phyloP scores from a whole-genome alignment of 2,888 invertebrate genomes.

The Dichetophora obliterata region DNA sequence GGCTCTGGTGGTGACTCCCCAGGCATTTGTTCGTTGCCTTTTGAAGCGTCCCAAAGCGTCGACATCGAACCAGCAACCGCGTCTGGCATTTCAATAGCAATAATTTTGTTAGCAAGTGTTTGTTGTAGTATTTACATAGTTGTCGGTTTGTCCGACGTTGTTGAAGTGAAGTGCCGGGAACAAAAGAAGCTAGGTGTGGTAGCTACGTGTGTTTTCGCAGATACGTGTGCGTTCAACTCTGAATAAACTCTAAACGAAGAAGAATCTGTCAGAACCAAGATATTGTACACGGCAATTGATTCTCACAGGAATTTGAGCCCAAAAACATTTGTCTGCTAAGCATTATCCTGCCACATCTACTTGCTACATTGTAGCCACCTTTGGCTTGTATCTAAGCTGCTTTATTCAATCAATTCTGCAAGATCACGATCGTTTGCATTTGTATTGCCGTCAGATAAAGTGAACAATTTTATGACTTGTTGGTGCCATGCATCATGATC shows the following conservation, averaged over 20 bases:
- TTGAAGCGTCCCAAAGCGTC: constrained; percentile 21
- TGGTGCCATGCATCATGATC: neutral
- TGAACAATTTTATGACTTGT: neutral
- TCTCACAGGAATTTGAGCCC: constrained; percentile 12
- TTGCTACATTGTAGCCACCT: too few species aligned
- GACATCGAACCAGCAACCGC: neutral
- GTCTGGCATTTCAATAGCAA: constrained; percentile 26
- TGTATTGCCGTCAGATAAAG: too few species aligned
- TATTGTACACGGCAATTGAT: neutral
- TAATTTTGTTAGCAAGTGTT: constrained; percentile 34
- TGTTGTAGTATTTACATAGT: constrained; percentile 29
- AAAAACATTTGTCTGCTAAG: neutral
- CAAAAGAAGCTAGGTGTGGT: constrained; percentile 31
- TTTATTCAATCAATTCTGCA: neutral
- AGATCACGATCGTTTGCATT: neutral
- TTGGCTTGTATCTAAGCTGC: neutral
- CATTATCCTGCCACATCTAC: neutral
- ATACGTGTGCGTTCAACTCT: neutral
- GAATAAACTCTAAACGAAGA: neutral
- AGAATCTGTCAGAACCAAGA: neutral
- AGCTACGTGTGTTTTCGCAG: neutral
- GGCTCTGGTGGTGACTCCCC: neutral
- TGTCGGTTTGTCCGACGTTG: neutral
- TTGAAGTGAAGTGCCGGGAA: neutral
- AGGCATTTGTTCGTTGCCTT: constrained; percentile 25